Base-by-base conservation (phyloP, 2,888 invertebrate species). In the Caenorhabditis afra region DNA sequence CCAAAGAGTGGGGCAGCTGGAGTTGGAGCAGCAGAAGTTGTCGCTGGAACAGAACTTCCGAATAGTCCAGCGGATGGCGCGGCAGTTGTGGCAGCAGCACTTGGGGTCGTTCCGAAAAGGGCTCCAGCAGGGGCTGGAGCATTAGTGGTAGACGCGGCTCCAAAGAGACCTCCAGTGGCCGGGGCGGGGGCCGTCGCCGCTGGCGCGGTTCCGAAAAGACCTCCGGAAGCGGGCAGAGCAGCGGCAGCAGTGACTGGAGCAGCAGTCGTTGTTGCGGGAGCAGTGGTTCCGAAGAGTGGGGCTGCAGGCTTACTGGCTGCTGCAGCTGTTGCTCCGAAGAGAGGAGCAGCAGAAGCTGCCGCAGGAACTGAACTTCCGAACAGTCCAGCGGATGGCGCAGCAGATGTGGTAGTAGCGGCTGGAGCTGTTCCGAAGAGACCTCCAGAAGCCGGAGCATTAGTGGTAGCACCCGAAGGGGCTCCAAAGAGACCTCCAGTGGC, bases 381-480 rank as follows among this genome's bases (percentile, higher is more conserved):
- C 0, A 66, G 37, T 16, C 53, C 64, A n/a, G 64, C n/a, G 12
- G 59, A 18, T 52, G 70, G 44, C 14, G 67, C 39, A 35, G 67
- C 23, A 8, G 68, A n/a, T 0, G 58, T 58, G 16, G 59, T 8
- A 16, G 47, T 29, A 4, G 59, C 14, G 23, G 58, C 22, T n/a
- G 65, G 44, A 14, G 59, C 7, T 12, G 29, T 1, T 16, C 65
- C 65, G 20, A 65, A 65, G 5, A 65, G 44, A 55, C 64, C 41
- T 18, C 44, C 53, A 16, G 57, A 1, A 45, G 44, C 59, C 2
- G 41, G 18, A n/a, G 67, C 55, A 5, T 57, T 18, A 29, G 57
- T 2, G 11, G 50, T 23, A 18, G 65, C n/a, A n/a, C n/a, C n/a
- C n/a, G n/a, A 29, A 1, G 53, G 14, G 10, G 50, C 35, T 45